These are phyloP conservation scores for Diarsia mendica DNA, from an alignment of 2,888 invertebrate species.

Conservation along the genomic window DNA sequence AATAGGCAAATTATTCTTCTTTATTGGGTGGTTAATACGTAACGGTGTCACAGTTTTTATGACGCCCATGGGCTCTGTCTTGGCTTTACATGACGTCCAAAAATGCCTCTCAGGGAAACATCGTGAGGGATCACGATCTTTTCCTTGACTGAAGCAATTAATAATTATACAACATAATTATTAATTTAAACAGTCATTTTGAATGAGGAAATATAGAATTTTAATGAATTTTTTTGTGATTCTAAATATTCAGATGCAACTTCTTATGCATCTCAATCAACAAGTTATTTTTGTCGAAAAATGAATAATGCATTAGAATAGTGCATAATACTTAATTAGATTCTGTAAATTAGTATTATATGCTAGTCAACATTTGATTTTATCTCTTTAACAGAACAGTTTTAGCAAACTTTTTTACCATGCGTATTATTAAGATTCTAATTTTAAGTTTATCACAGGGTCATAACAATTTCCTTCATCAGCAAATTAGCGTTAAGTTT, in stretches of 20 bases:
- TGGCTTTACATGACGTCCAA: too few relatives aligned
- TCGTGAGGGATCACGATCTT: too few relatives aligned
- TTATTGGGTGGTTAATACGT: too few relatives aligned
- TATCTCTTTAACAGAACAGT: neutral
- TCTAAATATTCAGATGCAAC: neutral
- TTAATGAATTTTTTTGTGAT: neutral
- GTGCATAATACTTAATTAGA: neutral
- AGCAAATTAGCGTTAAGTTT: neutral
- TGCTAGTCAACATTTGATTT: neutral
- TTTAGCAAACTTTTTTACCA: neutral
- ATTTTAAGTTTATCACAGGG: neutral
- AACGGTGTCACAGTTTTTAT: too few relatives aligned
- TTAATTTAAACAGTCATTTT: neutral
- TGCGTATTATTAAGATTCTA: neutral
- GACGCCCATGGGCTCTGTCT: too few relatives aligned
- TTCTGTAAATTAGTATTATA: neutral
- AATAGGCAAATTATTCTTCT: too few relatives aligned
- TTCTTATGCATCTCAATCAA: neutral
- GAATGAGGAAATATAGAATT: neutral
- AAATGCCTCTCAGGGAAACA: too few relatives aligned
- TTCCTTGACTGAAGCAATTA: too few relatives aligned
- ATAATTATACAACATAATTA: too few relatives aligned
- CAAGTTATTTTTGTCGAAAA: neutral
- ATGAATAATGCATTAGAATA: neutral
- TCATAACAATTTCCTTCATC: conserved; percentile 6